Evolutionary conservation across 1,140 invertebrate species (phyloP).

Genomic region (Cyphomyrmex costatus): DNA sequence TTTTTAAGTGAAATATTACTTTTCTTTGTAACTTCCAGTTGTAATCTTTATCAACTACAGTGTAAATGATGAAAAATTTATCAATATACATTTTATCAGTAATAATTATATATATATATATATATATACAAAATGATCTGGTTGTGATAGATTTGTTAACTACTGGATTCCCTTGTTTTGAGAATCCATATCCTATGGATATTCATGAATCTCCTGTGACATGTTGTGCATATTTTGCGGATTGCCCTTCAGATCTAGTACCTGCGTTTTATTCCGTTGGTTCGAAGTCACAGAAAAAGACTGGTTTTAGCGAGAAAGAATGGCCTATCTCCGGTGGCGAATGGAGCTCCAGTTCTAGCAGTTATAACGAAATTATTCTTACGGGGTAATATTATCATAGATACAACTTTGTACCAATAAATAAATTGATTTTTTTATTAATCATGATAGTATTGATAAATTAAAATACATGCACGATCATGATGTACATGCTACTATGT

Average conservation of each 20-base stretch:
- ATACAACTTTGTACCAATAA: not conserved
- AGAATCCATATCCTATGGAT: conserved; percentile 99
- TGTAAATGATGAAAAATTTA: conserved; percentile 5
- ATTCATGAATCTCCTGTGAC: conserved; percentile 99
- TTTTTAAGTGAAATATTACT: conserved; percentile 30
- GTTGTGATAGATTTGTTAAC: conserved; percentile 98
- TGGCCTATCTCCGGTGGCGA: conserved; percentile 98
- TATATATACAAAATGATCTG: conserved; percentile 94
- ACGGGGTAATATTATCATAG: conserved; percentile 91
- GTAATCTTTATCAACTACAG: not conserved
- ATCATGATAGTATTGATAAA: not conserved
- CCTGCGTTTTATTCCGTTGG: conserved; percentile 97
- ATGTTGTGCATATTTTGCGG: conserved; percentile 97
- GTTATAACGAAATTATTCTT: conserved; percentile 98
- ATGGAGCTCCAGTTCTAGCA: conserved; percentile 97
- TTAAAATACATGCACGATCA: not conserved
- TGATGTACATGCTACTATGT: not conserved
- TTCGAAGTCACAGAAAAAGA: conserved; percentile 91
- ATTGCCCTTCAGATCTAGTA: conserved; percentile 99
- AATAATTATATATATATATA: not conserved
- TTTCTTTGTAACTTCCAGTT: not conserved
- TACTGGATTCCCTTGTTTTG: conserved; percentile 98
- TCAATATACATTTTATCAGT: not conserved
- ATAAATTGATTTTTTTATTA: not conserved
- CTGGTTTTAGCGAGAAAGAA: conserved; percentile 97